A percentile compares a stretch with the other conserved stretches of the same genome.
phyloP scores from a whole-genome alignment of 1,140 invertebrate genomes.

The Drosophila malerkotliana region DNA sequence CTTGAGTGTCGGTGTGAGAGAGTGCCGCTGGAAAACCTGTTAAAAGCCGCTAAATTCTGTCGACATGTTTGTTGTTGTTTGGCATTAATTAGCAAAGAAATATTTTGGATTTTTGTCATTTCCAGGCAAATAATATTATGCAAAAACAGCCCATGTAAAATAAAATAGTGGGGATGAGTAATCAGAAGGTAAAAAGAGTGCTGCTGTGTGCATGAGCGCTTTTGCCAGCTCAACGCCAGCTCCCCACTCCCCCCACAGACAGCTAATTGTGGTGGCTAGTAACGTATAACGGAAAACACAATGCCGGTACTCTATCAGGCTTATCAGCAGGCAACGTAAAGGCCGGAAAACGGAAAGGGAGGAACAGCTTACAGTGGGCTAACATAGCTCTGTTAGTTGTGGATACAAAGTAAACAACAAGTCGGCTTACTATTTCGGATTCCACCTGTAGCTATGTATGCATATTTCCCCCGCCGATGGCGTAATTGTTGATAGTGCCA shows the following conservation, averaged over 20 bases:
- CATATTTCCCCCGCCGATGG: constrained; percentile 50
- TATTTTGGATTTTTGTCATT: constrained; percentile 74
- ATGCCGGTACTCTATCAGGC: constrained; percentile 71
- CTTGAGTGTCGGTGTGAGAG: constrained; percentile 29
- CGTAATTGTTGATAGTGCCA: constrained; percentile 76
- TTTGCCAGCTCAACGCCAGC: constrained; percentile 37
- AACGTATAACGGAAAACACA: constrained; percentile 51
- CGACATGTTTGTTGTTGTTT: constrained; percentile 71
- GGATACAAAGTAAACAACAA: background rate
- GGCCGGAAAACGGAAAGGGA: background rate
- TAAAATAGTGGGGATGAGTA: constrained; percentile 52
- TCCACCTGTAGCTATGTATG: constrained; percentile 35
- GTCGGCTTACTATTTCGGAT: background rate
- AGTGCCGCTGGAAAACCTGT: constrained; percentile 75
- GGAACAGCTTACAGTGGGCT: background rate
- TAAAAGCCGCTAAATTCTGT: constrained; percentile 77
- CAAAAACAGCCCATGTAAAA: constrained; percentile 54
- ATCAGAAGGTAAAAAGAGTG: constrained; percentile 19
- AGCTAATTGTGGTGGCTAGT: constrained; percentile 52
- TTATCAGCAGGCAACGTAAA: constrained; percentile 62
- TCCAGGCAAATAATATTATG: constrained; percentile 69
- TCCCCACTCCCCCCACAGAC: constrained; percentile 14
- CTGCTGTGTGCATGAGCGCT: background rate
- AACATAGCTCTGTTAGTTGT: background rate
- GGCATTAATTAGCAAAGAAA: constrained; percentile 79